Evolutionary conservation across 2,797 vertebrate genomes (phyloP), one percentile per base, ranked within the genome.

Genomic region (Selene dorsalis): DNA sequence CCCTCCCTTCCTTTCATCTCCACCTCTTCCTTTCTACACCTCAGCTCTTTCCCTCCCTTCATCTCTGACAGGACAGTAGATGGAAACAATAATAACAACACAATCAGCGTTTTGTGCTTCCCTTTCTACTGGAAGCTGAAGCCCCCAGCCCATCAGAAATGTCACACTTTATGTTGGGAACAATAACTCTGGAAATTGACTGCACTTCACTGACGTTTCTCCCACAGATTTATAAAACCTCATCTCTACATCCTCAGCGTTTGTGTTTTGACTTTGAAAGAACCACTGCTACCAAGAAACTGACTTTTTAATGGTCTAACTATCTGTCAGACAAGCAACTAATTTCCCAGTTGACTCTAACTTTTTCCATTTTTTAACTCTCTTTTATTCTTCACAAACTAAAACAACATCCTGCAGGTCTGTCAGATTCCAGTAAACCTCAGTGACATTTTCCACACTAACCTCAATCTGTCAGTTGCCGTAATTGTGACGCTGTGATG

Each of bases 71-170:
- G 77, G 73, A 67, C 69, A 48, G 61, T 66, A 17, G 76, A 84
- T 80, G 81, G 73, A 75, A 73, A 67, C 57, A 35, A 80, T 32
- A 61, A 30, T 35, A 60, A 75, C 3, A 18, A 69, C 68, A 68
- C 73, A 69, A 79, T 78, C 84, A 55, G 75, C 79, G 63, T 64
- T 68, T 69, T 60, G 72, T 38, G 24, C 75, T 57, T 73, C 45
- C 69, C 5, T 14, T 16, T 17, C 2, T 64, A n/a, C 60, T 62
- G 32, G 60, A 76, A 55, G 38, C 68, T 59, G 13, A 6, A 50
- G 55, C 67, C 69, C 69, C 50, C 20, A 35, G 41, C 77, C 79
- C 61, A 75, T 78, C 85, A 73, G 63, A 65, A 70, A 70, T 61
- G 75, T 79, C 68, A 68, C 59, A 61, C 79, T 73, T 72, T 65